Evolutionary conservation across 2,888 invertebrate species (phyloP).

Genomic region (Cataglyphis livida): DNA sequence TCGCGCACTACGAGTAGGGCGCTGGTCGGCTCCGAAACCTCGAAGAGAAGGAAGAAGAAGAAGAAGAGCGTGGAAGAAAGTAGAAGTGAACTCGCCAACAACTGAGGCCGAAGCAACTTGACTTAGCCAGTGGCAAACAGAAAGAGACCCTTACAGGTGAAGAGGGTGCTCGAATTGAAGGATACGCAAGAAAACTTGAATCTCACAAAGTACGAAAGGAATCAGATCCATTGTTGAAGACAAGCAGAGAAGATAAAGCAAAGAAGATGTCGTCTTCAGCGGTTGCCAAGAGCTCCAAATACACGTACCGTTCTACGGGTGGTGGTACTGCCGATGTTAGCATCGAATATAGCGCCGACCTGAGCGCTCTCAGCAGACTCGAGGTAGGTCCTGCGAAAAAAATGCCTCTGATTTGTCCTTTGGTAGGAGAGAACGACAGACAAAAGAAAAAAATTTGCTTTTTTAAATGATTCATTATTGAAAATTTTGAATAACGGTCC

Average conservation of each 20-base stretch:
- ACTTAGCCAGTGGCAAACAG: conserved; percentile 46
- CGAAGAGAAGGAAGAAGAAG: conserved; percentile 74
- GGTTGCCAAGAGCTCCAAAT: conserved; percentile 94
- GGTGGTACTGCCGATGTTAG: conserved; percentile 94
- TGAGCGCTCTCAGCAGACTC: conserved; percentile 97
- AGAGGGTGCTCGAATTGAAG: conserved; percentile 34
- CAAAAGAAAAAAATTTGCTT: background rate
- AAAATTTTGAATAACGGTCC: background rate
- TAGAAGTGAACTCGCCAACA: conserved; percentile 56
- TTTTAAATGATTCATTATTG: background rate
- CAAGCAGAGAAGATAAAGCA: conserved; percentile 57
- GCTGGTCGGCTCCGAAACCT: conserved; percentile 86
- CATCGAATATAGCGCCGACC: conserved; percentile 97
- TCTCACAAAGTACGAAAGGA: conserved; percentile 38
- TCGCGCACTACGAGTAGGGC: conserved; percentile 88
- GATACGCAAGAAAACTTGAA: conserved; percentile 52
- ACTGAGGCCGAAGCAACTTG: conserved; percentile 60
- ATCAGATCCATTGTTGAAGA: conserved; percentile 32
- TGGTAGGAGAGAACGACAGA: conserved; percentile 38
- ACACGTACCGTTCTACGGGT: conserved; percentile 96
- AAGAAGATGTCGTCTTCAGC: conserved; percentile 89
- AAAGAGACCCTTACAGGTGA: conserved; percentile 18
- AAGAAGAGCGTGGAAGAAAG: conserved; percentile 64
- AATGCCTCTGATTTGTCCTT: background rate
- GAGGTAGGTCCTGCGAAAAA: conserved; percentile 89